phyloP scores from a whole-genome alignment of 2,113 vertebrate species.

The Agelaius tricolor region DNA sequence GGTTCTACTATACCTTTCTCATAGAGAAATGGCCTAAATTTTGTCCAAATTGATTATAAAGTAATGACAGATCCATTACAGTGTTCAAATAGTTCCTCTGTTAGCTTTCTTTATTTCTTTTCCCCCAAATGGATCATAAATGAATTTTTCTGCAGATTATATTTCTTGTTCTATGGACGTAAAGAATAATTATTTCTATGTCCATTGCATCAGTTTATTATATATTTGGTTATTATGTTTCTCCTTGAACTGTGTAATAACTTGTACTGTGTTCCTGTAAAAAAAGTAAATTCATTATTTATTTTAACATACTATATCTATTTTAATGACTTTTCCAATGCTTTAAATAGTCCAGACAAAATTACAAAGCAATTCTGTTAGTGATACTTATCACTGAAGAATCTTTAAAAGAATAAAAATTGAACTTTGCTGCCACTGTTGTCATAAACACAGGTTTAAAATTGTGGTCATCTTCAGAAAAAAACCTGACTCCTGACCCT shows the following conservation, averaged over 20 bases:
- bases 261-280: neutral
- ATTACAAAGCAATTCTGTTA: neutral
- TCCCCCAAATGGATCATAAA: neutral
- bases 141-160: neutral
- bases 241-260: neutral
- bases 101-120: neutral
- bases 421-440: neutral
- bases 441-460: neutral
- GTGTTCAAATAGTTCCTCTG: neutral
- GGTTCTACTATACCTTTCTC: neutral
- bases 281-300: neutral
- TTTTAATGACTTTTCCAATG: neutral
- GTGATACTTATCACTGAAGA: neutral
- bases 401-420: neutral
- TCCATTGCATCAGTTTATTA: neutral
- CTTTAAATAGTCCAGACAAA: neutral
- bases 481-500: neutral
- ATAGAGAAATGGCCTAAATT: neutral
- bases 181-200: neutral
- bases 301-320: neutral
- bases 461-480: neutral
- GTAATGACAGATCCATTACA: neutral
- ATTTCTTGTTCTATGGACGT: neutral
- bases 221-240: neutral
- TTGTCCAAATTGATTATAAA: neutral